Evolutionary conservation across 2,113 vertebrate species (phyloP).

Genomic region (Pachyramphus minor): DNA sequence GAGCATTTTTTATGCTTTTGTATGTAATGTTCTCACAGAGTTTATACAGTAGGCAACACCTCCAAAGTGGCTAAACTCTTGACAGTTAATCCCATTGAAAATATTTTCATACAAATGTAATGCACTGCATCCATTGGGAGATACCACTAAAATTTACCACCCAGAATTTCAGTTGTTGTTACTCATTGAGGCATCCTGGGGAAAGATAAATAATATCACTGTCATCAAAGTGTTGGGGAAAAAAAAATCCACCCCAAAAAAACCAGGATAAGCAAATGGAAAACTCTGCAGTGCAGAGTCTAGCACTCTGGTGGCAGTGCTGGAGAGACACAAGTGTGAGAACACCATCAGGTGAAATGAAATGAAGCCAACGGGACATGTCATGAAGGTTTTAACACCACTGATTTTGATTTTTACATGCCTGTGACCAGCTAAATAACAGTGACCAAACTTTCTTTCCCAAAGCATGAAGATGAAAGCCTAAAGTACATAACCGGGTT

Average conservation of each 20-base stretch:
- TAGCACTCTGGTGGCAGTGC: neutral
- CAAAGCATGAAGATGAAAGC: neutral
- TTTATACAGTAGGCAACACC: neutral
- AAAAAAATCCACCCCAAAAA: neutral
- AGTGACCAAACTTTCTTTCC: neutral
- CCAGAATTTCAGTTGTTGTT: neutral
- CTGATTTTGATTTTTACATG: neutral
- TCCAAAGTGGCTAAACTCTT: neutral
- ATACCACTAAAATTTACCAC: neutral
- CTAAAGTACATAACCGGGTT: neutral
- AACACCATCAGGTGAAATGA: neutral
- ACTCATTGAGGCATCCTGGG: neutral
- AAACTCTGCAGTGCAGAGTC: neutral
- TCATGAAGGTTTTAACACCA: neutral
- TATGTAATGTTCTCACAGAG: neutral
- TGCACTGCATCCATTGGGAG: accelerated
- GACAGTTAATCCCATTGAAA: neutral
- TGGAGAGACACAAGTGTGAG: neutral
- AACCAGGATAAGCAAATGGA: neutral
- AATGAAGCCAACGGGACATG: neutral
- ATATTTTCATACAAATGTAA: neutral
- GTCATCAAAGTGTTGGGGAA: neutral
- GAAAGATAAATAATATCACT: neutral
- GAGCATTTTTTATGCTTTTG: neutral
- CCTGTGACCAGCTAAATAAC: neutral